phyloP scores from a whole-genome alignment of 2,888 invertebrate genomes.

The Falcaria lacertinaria region DNA sequence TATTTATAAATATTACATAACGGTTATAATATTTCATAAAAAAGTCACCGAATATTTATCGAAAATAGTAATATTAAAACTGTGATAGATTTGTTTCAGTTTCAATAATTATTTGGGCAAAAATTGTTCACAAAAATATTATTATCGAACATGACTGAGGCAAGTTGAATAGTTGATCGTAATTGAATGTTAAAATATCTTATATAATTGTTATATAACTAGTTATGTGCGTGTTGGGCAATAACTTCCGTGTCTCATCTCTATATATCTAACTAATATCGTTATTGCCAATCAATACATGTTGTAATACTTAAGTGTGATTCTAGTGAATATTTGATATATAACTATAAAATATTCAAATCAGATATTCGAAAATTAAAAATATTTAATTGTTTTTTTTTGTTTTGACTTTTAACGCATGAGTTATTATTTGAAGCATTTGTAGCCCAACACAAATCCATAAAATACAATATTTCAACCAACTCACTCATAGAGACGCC shows the following conservation, averaged over 20 bases:
- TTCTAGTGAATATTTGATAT: no score
- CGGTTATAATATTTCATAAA: background rate
- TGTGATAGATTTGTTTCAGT: background rate
- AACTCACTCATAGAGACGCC: conserved; percentile 42
- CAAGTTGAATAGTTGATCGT: conserved; percentile 11
- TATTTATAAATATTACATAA: background rate
- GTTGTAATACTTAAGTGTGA: no score
- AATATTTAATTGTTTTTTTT: no score
- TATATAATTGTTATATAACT: conserved; percentile 2
- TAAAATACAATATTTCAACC: conserved; percentile 4
- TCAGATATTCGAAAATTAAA: no score
- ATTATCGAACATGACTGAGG: conserved; percentile 29
- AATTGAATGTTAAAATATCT: conserved; percentile 19
- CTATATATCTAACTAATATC: no score
- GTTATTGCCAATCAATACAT: no score
- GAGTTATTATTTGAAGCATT: background rate
- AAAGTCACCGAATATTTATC: conserved; percentile 1
- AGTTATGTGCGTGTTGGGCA: conserved; percentile 14
- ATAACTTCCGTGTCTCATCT: background rate
- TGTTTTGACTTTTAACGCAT: no score
- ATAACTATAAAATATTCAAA: no score
- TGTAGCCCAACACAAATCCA: conserved; percentile 15
- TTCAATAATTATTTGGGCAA: conserved; percentile 10
- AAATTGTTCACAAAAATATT: conserved; percentile 27
- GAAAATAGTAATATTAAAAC: background rate